Evolutionary conservation across 2,113 vertebrate species (phyloP).

Genomic region (Silurus glanis): DNA sequence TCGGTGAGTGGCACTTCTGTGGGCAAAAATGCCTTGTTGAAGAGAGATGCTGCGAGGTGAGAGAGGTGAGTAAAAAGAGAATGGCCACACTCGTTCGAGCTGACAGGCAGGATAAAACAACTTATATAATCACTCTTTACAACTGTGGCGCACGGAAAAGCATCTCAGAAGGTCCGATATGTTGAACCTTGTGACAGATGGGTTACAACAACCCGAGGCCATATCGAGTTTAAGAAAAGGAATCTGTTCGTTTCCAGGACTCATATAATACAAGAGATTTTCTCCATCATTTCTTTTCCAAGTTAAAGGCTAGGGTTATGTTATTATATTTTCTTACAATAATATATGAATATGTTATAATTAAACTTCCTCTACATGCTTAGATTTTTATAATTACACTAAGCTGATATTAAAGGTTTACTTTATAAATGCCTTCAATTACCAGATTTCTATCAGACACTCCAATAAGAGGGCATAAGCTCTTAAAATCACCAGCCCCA

Average conservation of each 20-base stretch:
- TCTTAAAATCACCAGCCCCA: not conserved
- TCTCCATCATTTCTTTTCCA: not conserved
- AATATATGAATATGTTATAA: not conserved
- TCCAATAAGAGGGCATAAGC: not conserved
- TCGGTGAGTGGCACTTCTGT: not conserved
- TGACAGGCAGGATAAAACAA: not conserved
- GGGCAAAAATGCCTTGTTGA: not conserved
- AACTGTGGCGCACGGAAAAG: not conserved
- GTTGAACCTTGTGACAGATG: not conserved
- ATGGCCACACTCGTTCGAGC: not conserved
- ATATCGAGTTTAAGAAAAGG: not conserved
- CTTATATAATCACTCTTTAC: not conserved
- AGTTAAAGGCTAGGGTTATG: not conserved
- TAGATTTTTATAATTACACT: conserved; percentile 4
- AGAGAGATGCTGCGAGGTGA: not conserved
- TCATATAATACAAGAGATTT: not conserved
- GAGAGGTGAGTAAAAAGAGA: not conserved
- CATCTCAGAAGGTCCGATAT: not conserved
- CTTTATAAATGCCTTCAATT: not conserved
- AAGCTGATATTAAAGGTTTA: not conserved
- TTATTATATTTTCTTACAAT: not conserved
- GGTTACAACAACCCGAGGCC: not conserved
- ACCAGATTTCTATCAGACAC: not conserved
- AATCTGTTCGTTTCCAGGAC: not conserved
- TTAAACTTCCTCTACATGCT: not conserved